These are phyloP conservation scores for Druceiella hillmani DNA, from an alignment of 2,888 invertebrate genomes.

Conservation along the genomic window DNA sequence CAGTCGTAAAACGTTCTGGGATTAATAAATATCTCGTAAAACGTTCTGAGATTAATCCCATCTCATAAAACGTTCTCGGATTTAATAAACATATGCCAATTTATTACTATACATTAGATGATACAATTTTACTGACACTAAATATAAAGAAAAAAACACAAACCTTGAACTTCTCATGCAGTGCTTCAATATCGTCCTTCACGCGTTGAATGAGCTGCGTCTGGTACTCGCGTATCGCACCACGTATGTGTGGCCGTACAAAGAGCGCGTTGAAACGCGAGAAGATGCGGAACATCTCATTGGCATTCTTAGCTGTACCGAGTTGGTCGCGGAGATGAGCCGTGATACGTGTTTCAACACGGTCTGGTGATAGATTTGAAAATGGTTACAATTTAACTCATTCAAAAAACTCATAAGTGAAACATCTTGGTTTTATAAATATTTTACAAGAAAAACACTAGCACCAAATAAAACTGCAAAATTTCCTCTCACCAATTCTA, in stretches of 20 bases:
- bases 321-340: conserved; percentile 95
- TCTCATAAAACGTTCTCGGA: no score
- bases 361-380: conserved; percentile 46
- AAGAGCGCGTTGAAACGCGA: conserved; percentile 98
- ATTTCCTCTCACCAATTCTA: conserved; percentile 63
- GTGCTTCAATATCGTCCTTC: conserved; percentile 96
- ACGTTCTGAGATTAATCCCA: no score
- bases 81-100: no score
- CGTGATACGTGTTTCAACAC: conserved; percentile 97
- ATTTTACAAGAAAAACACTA: no score
- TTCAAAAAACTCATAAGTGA: neutral
- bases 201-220: conserved; percentile 98
- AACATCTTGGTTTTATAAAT: no score
- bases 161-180: conserved; percentile 98
- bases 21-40: no score
- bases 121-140: no score
- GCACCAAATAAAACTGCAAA: conserved; percentile 1
- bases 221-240: conserved; percentile 98
- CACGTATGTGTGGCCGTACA: conserved; percentile 96
- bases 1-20: no score
- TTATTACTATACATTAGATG: no score
- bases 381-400: neutral
- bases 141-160: conserved; percentile 7
- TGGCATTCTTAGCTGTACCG: conserved; percentile 97
- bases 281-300: conserved; percentile 99